Evolutionary conservation across 2,888 invertebrate genomes (phyloP), one percentile per base, ranked within the genome.

Genomic region (Amiota minor): DNA sequence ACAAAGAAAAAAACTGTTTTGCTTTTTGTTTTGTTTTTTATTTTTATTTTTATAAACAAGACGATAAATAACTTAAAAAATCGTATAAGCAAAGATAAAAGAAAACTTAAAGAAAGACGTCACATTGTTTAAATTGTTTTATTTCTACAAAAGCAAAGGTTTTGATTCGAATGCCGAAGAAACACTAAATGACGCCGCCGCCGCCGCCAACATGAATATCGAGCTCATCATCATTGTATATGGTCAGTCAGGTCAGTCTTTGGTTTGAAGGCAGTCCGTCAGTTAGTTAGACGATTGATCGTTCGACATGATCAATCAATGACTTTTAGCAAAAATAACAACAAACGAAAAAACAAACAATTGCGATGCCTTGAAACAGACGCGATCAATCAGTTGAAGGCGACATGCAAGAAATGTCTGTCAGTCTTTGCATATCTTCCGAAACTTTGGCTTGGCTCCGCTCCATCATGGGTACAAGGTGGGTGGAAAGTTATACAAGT

Each of bases 51-150:
- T 2, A 3, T 12, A 62, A 62, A 62, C 0, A 35, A 35, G 8
- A 59, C 16, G 20, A 20, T 59, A 59, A 59, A 59, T 59, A 59
- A 16, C 59, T 16, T n/a, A 59, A 59, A 59, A 59, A 59, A 4
- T 59, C 9, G 16, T 59, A 12, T 18, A 62, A 62, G 62, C 23
- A 62, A 62, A 20, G 45, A 20, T 12, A 35, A 62, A 62, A 62
- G 74, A 81, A 81, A 76, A 79, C 80, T 82, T 81, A 82, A 84
- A 87, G 83, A 83, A 87, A 85, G 86, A 86, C 86, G 85, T 87
- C 85, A 85, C 83, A 80, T 82, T 79, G 78, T 75, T 81, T 72
- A 79, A 80, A 81, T 81, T 81, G 78, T 80, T 81, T 81, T 81
- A 77, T 80, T 81, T 78, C 79, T 80, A 80, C 81, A 81, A 76